These are phyloP conservation scores for Champsocephalus gunnari DNA, from an alignment of 2,797 vertebrate species.

Conservation along the genomic window DNA sequence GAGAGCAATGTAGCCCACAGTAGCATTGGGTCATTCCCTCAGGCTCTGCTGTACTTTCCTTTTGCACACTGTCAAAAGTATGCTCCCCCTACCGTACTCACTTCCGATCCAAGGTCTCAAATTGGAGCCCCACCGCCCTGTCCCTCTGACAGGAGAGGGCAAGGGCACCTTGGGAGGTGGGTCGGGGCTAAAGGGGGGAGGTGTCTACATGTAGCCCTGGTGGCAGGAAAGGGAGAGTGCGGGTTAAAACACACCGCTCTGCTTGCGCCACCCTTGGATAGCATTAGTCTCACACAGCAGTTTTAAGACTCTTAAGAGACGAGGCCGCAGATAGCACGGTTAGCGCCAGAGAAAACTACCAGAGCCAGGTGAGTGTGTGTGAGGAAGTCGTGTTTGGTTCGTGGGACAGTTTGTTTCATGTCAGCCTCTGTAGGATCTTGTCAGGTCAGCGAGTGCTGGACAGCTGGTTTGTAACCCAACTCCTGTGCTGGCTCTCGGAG, in stretches of 20 bases:
- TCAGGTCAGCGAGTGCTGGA: constrained; percentile 52
- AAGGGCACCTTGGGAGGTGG: constrained; percentile 69
- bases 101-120: constrained; percentile 32
- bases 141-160: constrained; percentile 56
- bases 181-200: constrained; percentile 43
- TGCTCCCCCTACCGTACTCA: constrained; percentile 6
- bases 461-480: constrained; percentile 77
- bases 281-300: constrained; percentile 28
- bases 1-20: too few species aligned
- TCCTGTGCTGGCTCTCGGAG: constrained; percentile 49
- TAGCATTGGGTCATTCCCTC: background rate
- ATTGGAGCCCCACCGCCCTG: constrained; percentile 29
- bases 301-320: constrained; percentile 38
- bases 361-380: constrained; percentile 67
- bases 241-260: constrained; percentile 43
- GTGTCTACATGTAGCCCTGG: constrained; percentile 71
- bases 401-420: constrained; percentile 18
- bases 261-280: constrained; percentile 72
- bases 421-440: constrained; percentile 42
- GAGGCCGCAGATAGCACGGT: constrained; percentile 2
- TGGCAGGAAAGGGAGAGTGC: constrained; percentile 56
- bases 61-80: constrained; percentile 14
- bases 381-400: constrained; percentile 1
- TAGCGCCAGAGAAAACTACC: constrained; percentile 43
- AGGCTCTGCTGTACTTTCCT: constrained; percentile 28